Evolutionary conservation across 2,888 invertebrate genomes (phyloP).

Genomic region (Lasioglossum calceatum): DNA sequence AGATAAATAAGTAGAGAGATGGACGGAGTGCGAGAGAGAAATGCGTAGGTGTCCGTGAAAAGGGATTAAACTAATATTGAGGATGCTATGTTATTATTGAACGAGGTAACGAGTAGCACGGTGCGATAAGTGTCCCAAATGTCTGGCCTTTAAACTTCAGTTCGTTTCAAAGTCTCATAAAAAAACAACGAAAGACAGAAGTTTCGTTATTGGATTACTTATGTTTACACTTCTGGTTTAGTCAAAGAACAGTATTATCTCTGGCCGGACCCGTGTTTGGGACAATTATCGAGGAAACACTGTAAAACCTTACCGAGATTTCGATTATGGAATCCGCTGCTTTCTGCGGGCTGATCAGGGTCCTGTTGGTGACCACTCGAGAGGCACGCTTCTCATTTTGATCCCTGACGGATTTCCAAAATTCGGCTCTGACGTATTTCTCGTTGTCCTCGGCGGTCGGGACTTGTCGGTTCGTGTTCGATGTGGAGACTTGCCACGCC

Average conservation of each 20-base stretch:
- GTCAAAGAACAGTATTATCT: no score
- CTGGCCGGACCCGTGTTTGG: no score
- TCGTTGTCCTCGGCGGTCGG: not conserved
- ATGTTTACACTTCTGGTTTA: no score
- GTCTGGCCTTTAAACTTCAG: no score
- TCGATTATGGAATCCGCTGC: conserved; percentile 79
- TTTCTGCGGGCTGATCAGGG: conserved; percentile 74
- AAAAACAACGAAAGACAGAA: no score
- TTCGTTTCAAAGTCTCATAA: no score
- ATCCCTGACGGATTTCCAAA: conserved; percentile 72
- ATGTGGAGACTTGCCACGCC: not conserved
- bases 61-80: not conserved
- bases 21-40: not conserved
- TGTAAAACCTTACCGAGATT: conserved; percentile 74
- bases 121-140: no score
- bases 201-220: no score
- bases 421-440: conserved; percentile 45
- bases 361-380: conserved; percentile 65
- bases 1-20: not conserved
- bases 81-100: not conserved
- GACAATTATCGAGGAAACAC: no score
- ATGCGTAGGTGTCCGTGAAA: not conserved
- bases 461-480: not conserved
- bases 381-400: conserved; percentile 31
- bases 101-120: no score